Percentiles rank a stretch among this genome's conserved stretches.
phyloP scores from a whole-genome alignment of 2,113 vertebrate genomes.

The Tupaia chinensis region DNA sequence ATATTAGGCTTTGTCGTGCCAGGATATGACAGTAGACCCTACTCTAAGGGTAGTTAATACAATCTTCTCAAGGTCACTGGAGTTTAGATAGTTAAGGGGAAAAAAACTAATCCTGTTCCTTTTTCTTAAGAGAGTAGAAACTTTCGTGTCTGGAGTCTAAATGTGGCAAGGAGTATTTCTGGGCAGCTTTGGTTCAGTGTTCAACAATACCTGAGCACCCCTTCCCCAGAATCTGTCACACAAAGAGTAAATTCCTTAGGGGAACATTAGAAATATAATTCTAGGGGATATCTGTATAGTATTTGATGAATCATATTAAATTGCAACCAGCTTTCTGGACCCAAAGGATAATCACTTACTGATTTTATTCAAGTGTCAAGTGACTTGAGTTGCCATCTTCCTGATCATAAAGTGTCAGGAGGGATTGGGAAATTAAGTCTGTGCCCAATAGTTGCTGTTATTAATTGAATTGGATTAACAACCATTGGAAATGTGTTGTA shows the following conservation, averaged over 20 bases:
- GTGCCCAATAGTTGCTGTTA: background rate
- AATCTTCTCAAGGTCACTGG: constrained; percentile 59
- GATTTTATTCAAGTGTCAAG: background rate
- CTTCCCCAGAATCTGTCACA: background rate
- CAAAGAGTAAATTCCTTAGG: background rate
- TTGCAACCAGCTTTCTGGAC: background rate
- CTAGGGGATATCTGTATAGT: background rate
- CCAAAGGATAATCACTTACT: background rate
- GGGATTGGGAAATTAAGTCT: background rate
- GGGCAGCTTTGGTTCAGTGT: background rate
- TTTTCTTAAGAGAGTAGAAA: background rate
- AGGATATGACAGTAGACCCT: constrained; percentile 79
- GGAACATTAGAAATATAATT: background rate
- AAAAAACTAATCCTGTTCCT: background rate
- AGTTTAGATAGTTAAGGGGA: constrained; percentile 71
- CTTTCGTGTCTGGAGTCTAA: background rate
- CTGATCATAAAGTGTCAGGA: background rate
- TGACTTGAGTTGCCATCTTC: background rate
- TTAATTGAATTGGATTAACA: background rate
- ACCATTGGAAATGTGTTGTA: background rate
- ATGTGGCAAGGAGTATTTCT: background rate
- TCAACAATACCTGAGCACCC: background rate
- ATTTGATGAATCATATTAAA: background rate
- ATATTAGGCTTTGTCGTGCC: constrained; percentile 78
- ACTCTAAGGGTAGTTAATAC: constrained; percentile 66